Conservation (phyloP, 2,113 vertebrate genomes). For the Rhinopomastus cyanomelas region DNA sequence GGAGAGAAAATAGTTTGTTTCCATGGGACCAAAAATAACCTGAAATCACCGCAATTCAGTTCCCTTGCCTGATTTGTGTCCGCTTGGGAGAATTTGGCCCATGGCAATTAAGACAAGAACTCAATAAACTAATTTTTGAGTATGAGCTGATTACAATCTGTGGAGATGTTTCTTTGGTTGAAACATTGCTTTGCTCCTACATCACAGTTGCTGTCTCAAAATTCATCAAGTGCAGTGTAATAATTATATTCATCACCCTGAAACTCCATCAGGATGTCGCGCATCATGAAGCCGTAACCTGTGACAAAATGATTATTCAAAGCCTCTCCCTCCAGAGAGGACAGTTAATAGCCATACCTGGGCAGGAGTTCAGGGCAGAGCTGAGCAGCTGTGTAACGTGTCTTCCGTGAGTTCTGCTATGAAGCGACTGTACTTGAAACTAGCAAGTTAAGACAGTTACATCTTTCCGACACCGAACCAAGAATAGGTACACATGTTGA, state of each 20-base stretch:
- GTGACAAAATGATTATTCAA: not conserved
- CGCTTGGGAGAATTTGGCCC: not conserved
- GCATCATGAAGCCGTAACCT: not conserved
- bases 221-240: not conserved
- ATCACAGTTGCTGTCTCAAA: not conserved
- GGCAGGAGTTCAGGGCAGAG: not conserved
- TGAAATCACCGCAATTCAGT: not conserved
- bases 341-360: not conserved
- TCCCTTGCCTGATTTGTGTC: not conserved
- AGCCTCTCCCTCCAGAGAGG: not conserved
- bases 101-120: not conserved
- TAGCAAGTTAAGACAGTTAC: not conserved
- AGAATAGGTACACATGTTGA: not conserved
- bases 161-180: not conserved
- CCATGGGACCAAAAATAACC: constrained; percentile 8
- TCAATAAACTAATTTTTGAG: not conserved
- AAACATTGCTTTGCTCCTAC: not conserved
- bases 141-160: not conserved
- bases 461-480: not conserved
- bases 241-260: constrained; percentile 27
- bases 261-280: not conserved
- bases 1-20: not conserved
- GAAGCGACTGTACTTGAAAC: not conserved
- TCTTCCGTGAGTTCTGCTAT: not conserved
- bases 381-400: accelerated